Conservation (phyloP, 2,888 invertebrate species). For the Tridacna gigas region DNA sequence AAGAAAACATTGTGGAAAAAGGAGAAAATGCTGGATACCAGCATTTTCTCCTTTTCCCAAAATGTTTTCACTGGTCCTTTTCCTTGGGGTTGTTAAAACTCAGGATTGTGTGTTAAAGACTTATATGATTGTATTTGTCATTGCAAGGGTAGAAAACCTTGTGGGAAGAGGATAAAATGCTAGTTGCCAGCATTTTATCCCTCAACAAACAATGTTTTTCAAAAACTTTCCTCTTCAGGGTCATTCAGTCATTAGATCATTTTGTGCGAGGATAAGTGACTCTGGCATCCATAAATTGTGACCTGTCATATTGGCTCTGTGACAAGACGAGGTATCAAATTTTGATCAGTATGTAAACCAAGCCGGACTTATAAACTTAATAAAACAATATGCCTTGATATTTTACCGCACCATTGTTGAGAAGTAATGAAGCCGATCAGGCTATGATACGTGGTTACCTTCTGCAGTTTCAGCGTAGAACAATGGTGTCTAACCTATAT, state of each 20-base stretch:
- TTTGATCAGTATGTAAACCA: conserved; percentile 53
- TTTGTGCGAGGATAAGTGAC: neutral
- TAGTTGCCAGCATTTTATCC: neutral
- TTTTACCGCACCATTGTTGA: conserved; percentile 46
- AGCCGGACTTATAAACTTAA: conserved; percentile 57
- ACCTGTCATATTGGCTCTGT: conserved; percentile 59
- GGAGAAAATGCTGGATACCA: no score
- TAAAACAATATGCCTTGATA: conserved; percentile 63
- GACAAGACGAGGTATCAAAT: conserved; percentile 62
- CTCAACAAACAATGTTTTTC: neutral
- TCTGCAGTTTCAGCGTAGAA: conserved; percentile 55
- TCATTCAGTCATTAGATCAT: neutral
- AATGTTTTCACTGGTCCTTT: no score
- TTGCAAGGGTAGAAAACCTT: neutral
- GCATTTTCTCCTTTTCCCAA: no score
- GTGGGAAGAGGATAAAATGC: neutral
- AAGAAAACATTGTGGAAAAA: no score
- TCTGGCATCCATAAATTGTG: conserved; percentile 51
- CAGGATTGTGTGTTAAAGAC: no score
- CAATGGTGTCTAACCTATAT: conserved; percentile 49
- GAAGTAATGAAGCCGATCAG: conserved; percentile 55
- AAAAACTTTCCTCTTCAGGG: neutral
- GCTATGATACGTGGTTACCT: conserved; percentile 26
- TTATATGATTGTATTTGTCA: no score
- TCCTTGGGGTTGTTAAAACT: no score